Percentiles rank a stretch among this genome's conserved stretches.
Evolutionary conservation across 2,888 invertebrate genomes (phyloP).

Genomic region (Labia minor): DNA sequence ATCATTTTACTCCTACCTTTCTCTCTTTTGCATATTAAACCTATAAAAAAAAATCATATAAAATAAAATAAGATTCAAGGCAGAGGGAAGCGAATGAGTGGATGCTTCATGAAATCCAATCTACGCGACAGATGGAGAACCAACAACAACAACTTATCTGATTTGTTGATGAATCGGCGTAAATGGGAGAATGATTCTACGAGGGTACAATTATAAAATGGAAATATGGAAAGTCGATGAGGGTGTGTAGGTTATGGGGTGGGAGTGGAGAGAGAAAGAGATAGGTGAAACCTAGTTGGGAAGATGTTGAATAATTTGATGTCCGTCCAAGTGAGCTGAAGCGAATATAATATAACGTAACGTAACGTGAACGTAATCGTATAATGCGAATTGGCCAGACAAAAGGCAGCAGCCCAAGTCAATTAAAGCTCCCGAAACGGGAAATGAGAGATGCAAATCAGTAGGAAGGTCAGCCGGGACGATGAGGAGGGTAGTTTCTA

Average conservation of each 20-base stretch:
- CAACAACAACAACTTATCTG: background rate
- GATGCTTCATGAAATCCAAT: slow-evolving; percentile 2
- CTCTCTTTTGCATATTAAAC: background rate
- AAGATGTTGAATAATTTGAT: background rate
- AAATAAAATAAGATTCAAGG: background rate
- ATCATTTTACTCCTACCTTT: background rate
- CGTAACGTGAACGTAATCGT: background rate
- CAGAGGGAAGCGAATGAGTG: background rate
- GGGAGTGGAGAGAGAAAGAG: no score
- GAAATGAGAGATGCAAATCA: slow-evolving; percentile 13
- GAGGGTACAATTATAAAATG: slow-evolving; percentile 2
- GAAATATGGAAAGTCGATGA: background rate
- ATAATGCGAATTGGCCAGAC: background rate
- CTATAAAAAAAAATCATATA: no score
- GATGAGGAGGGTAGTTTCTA: background rate
- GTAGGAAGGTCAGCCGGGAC: background rate
- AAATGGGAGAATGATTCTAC: background rate
- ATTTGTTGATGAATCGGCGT: background rate
- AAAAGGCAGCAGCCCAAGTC: background rate
- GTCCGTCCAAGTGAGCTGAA: background rate
- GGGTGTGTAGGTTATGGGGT: no score
- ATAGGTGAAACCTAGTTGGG: no score
- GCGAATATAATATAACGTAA: background rate
- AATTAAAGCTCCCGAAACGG: background rate
- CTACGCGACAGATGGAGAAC: background rate